Percentiles rank a stretch among this genome's conserved stretches.
These are phyloP conservation scores for Drosophila greeni DNA, from an alignment of 2,888 invertebrate genomes.

Conservation along the genomic window DNA sequence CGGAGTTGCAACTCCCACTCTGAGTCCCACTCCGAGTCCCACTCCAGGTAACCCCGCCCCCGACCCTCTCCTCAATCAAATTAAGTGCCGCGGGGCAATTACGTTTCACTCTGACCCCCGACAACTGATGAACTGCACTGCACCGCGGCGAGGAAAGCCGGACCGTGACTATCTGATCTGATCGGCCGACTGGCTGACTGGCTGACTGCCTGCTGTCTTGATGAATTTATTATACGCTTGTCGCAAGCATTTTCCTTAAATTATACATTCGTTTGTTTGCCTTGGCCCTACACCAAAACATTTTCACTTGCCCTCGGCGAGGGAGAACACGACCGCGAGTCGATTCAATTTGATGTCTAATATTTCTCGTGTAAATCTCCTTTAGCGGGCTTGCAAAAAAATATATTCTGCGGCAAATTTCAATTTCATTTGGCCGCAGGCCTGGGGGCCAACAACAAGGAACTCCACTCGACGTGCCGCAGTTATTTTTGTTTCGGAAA, in stretches of 20 bases:
- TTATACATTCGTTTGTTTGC: slow-evolving; percentile 53
- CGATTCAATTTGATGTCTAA: slow-evolving; percentile 61
- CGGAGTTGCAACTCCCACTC: slow-evolving; percentile 16
- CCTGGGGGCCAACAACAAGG: slow-evolving; percentile 14
- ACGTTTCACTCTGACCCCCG: slow-evolving; percentile 70
- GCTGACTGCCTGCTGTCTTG: slow-evolving; percentile 49
- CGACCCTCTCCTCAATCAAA: slow-evolving; percentile 55
- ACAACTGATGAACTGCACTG: slow-evolving; percentile 45
- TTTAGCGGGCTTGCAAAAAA: slow-evolving; percentile 14
- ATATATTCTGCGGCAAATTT: slow-evolving; percentile 37
- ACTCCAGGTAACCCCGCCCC: slow-evolving; percentile 1
- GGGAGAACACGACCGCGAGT: slow-evolving; percentile 23
- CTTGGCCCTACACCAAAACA: slow-evolving; percentile 44
- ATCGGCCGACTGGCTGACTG: slow-evolving; percentile 29
- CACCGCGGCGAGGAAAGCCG: slow-evolving; percentile 53
- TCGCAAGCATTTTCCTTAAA: slow-evolving; percentile 31
- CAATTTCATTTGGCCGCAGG: slow-evolving; percentile 50
- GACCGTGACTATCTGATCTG: slow-evolving; percentile 53
- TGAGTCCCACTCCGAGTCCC: neutral
- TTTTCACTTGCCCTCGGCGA: slow-evolving; percentile 42
- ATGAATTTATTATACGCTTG: slow-evolving; percentile 67
- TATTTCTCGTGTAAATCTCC: slow-evolving; percentile 50
- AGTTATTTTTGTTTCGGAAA: slow-evolving; percentile 28
- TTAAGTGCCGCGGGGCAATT: slow-evolving; percentile 71
- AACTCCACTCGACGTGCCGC: slow-evolving; percentile 11